phyloP scores from a whole-genome alignment of 2,888 invertebrate genomes.

The Ichneumoninae sp. region DNA sequence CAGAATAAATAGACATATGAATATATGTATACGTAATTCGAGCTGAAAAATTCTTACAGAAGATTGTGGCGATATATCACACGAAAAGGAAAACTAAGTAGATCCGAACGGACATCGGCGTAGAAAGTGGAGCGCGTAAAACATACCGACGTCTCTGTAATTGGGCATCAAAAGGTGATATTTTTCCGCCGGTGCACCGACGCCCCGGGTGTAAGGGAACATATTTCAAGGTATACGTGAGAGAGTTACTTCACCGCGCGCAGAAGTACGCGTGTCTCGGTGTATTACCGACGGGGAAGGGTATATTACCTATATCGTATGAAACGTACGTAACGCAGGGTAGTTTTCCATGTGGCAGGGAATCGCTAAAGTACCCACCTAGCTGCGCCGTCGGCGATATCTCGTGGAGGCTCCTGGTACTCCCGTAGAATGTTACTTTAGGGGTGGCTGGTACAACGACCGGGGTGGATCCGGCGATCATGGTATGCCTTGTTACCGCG shows the following conservation, averaged over 20 bases:
- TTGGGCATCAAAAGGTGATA: slow-evolving; percentile 81
- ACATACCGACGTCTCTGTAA: slow-evolving; percentile 76
- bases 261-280: neutral
- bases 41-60: neutral
- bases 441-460: slow-evolving; percentile 35
- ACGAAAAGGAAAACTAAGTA: slow-evolving; percentile 7
- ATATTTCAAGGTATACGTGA: slow-evolving; percentile 23
- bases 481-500: slow-evolving; percentile 83
- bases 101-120: slow-evolving; percentile 2
- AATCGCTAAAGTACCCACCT: slow-evolving; percentile 18
- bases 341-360: neutral
- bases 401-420: slow-evolving; percentile 23
- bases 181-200: slow-evolving; percentile 66
- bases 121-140: slow-evolving; percentile 64
- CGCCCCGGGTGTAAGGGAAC: slow-evolving; percentile 35
- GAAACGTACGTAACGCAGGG: slow-evolving; percentile 20
- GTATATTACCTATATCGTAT: slow-evolving; percentile 4
- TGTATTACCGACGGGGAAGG: neutral
- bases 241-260: neutral
- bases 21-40: neutral
- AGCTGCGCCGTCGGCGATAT: slow-evolving; percentile 14
- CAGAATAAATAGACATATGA: no score
- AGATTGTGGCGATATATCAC: neutral
- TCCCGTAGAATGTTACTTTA: neutral
- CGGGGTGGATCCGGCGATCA: slow-evolving; percentile 69